These are phyloP conservation scores for Arothron firmamentum DNA, from an alignment of 2,113 vertebrate genomes.

Conservation along the genomic window DNA sequence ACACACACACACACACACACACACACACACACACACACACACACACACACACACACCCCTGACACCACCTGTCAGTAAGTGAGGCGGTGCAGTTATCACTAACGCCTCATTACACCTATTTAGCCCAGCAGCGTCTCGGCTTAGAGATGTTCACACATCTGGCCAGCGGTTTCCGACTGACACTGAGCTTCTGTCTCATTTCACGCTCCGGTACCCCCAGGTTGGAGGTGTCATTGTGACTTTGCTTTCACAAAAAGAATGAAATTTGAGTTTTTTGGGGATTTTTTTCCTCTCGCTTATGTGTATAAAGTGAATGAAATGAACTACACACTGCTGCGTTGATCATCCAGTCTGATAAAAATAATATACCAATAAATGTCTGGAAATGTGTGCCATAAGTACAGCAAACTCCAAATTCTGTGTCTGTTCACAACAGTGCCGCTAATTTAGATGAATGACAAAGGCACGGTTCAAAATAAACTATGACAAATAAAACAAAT, in stretches of 20 bases:
- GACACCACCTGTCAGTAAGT: conserved; percentile 40
- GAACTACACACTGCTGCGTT: too few relatives aligned
- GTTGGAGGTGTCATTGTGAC: conserved; percentile 3
- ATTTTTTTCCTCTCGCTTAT: too few relatives aligned
- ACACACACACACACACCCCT: conserved; percentile 18
- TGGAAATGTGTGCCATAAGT: too few relatives aligned
- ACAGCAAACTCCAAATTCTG: too few relatives aligned
- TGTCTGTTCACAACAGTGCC: too few relatives aligned
- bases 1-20: too few relatives aligned
- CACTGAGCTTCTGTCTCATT: conserved; percentile 49
- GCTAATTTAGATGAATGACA: too few relatives aligned
- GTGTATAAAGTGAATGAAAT: too few relatives aligned
- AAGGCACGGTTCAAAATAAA: too few relatives aligned
- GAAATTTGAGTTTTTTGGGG: neutral
- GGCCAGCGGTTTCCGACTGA: conserved; percentile 33
- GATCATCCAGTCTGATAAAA: too few relatives aligned
- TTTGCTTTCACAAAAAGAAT: conserved; percentile 8
- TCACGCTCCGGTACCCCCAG: conserved; percentile 40
- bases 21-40: conserved; percentile 24
- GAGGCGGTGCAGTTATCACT: conserved; percentile 48
- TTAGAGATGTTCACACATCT: conserved; percentile 49
- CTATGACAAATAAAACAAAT: too few relatives aligned
- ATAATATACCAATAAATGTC: too few relatives aligned
- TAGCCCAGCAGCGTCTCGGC: conserved; percentile 41
- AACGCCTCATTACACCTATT: conserved; percentile 59